Conservation (phyloP, 1,140 invertebrate species). For the Apis dorsata region DNA sequence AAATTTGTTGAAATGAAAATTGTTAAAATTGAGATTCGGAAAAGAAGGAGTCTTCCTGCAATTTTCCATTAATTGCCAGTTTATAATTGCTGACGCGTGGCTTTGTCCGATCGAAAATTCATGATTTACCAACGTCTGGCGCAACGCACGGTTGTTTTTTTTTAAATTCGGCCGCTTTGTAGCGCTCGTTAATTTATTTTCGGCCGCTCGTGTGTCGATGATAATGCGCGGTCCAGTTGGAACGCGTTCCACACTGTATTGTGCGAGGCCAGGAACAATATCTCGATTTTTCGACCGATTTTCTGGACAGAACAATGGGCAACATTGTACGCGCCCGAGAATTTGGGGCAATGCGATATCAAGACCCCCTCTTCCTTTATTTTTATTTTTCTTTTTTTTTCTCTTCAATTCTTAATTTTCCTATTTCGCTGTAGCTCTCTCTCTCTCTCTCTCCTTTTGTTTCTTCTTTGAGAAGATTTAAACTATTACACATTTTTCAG, state of each 20-base stretch:
- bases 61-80: slow-evolving; percentile 7
- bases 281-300: slow-evolving; percentile 36
- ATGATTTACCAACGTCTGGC: slow-evolving; percentile 34
- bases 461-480: not conserved
- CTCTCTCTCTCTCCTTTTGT: not conserved
- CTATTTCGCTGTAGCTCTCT: not conserved
- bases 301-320: slow-evolving; percentile 21
- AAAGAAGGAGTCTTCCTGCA: too few relatives aligned
- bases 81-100: slow-evolving; percentile 28
- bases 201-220: slow-evolving; percentile 41
- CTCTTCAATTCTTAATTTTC: not conserved
- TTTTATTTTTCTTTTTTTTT: not conserved
- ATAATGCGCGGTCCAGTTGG: slow-evolving; percentile 30
- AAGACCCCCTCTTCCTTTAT: not conserved
- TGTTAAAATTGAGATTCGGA: too few relatives aligned
- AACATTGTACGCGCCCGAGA: slow-evolving; percentile 3
- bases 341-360: not conserved
- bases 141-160: slow-evolving; percentile 10
- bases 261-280: slow-evolving; percentile 25
- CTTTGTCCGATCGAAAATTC: slow-evolving; percentile 37
- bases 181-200: slow-evolving; percentile 41
- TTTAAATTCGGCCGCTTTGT: slow-evolving; percentile 17
- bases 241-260: slow-evolving; percentile 15
- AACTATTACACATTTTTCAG: too few relatives aligned
- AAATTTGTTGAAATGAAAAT: too few relatives aligned